Evolutionary conservation across 2,888 invertebrate genomes (phyloP), one percentile per base, ranked within the genome.

Genomic region (Heliconius sara): DNA sequence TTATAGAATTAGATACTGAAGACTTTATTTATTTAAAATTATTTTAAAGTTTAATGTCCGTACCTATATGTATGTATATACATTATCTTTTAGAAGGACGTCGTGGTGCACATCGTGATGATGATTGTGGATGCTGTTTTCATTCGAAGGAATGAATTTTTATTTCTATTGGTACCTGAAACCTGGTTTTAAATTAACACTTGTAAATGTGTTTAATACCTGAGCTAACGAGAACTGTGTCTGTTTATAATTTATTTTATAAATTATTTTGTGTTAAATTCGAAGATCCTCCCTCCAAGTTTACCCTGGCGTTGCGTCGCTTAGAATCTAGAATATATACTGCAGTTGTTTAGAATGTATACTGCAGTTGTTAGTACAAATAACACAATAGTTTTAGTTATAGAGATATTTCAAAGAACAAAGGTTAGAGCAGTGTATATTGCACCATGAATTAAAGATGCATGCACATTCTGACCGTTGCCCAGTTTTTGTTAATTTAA

Each of bases 391-490:
- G 43, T 60, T 43, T 43, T 27, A 43, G 25, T 75, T 47, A 43
- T 75, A 63, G 19, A 65, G 25, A 68, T 63, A 65, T 77, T 77
- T 71, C 63, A 65, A 60, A 47, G 60, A 71, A 77, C 71, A 77
- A 77, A 47, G 71, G 27, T 22, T 47, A 34, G 16, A 39, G 22
- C 63, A 27, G 39, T 60, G 25, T 60, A 27, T 27, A 27, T 27
- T 27, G 27, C 43, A 19, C 34, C 39, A 65, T 77, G 71, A 77
- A 65, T 77, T 77, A 77, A 30, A 77, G 71, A 77, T 77, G 63
- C 47, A 60, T 27, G 27, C 13, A 2, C 16, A 65, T 43, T 65
- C 27, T 19, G 65, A 47, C 0, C 12, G 13, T 43, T 65, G 72
- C 75, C 75, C 47, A 47, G 47, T 47, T 70, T 43, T 47, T 60